Evolutionary conservation across 2,113 vertebrate genomes (phyloP), one percentile per base, ranked within the genome.

Genomic region (Recurvirostra avosetta): DNA sequence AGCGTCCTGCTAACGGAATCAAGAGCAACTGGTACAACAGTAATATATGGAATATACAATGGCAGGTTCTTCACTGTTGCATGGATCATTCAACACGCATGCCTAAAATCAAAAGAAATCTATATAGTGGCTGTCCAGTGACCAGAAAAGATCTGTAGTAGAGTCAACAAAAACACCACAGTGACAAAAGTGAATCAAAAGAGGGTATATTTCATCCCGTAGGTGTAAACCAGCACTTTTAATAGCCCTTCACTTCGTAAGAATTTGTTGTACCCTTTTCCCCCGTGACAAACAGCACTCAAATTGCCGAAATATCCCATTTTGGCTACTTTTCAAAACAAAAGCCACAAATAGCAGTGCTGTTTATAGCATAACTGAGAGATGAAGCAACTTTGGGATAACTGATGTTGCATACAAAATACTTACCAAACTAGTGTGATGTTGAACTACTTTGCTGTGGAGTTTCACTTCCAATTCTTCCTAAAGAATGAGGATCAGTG

Each of bases 31-130:
- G 92, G 79, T 78, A 79, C 86, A 50, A 55, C 78, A 93, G 76
- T 80, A 94, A 95, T 40, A 94, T 68, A 71, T 71, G 96, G 97
- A 97, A 95, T 96, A 95, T 96, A 73, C 95, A 95, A 85, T 65
- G 96, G 97, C 98, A 97, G 97, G 93, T 91, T 96, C 97, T 97
- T 98, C 97, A 95, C 98, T 65, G 96, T 98, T 97, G 98, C 98
- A 98, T 98, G 98, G 98, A 97, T 98, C 97, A 97, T 97, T 98
- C 98, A 97, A 98, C 90, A 96, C 81, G 98, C 98, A 98, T 98
- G 98, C 97, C 90, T 83, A 98, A 96, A 96, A 97, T 30, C 95
- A 92, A 95, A 95, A 96, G 96, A 97, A 97, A 85, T 97, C 96
- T 97, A 95, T 97, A 87, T 98, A 96, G 83, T 95, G 88, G 90